Evolutionary conservation across 1,140 invertebrate genomes (phyloP), one percentile per base, ranked within the genome.

Genomic region (Bombus consobrinus): DNA sequence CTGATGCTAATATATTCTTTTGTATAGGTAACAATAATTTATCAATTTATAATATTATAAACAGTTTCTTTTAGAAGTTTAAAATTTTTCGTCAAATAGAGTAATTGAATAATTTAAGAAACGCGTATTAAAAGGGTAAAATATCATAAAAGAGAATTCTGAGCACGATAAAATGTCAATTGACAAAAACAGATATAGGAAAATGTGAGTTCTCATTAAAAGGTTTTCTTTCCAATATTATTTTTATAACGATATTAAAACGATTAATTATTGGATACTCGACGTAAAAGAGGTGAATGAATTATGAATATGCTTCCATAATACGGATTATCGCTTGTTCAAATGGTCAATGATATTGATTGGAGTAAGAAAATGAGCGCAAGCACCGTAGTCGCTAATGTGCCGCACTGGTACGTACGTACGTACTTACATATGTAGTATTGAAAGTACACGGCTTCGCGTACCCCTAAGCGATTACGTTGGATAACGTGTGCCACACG

Each of bases 261-360:
- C 18, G 5, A 53, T 53, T 53, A 22, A 18, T n/a, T 66, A 2
- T 6, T 15, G 15, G 6, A 18, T 1, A 43, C 12, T 34, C 34
- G 10, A 28, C 41, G 12, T 53, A 22, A 53, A 53, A 18, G 15
- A 66, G 13, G 3, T 73, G 39, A 47, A 47, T 82, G 79, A 86
- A 89, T 89, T 43, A 15, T 66, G 59, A 77, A 76, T 47, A 62
- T 34, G 80, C 41, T 85, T 86, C 79, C 41, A 41, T 41, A 83
- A 87, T 80, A 89, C 41, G 53, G 81, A 77, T 87, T 87, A 69
- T 9, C 18, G 28, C 39, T 34, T 39, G 77, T 89, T 89, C 74
- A 62, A 62, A 64, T 75, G 84, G 74, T 89, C 88, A 81, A 89
- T 89, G 86, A n/a, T 89, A 89, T 89, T 71, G 88, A 89, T 83